Percentiles rank a stretch among this genome's conserved stretches.
These are phyloP conservation scores for Pegea sp. DNA, from an alignment of 23 tunicate species.

Conservation along the genomic window DNA sequence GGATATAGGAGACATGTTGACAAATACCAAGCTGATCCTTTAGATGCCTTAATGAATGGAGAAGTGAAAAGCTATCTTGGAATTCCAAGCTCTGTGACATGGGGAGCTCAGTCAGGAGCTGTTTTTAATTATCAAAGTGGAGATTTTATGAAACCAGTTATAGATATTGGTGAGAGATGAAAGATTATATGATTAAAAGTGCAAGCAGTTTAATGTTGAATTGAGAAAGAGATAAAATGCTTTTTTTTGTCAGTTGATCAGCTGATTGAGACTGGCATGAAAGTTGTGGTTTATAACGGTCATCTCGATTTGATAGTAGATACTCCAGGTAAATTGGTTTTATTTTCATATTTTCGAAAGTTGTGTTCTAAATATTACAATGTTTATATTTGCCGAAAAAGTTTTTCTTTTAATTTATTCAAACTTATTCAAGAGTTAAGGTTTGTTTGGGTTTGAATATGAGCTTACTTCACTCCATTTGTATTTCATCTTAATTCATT, in stretches of 20 bases:
- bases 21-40: conserved; percentile 42
- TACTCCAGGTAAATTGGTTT: conserved; percentile 47
- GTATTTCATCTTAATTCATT: not conserved
- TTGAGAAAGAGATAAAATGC: not conserved
- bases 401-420: too few species aligned
- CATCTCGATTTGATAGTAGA: conserved; percentile 71
- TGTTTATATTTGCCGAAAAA: too few species aligned
- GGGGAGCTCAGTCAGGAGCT: conserved; percentile 68
- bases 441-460: not conserved
- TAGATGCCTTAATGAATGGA: conserved; percentile 35
- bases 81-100: conserved; percentile 48
- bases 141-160: conserved; percentile 85
- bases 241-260: conserved; percentile 24
- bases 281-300: conserved; percentile 78
- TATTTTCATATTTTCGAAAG: not conserved
- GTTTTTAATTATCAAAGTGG: conserved; percentile 49
- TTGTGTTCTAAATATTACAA: not conserved
- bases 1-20: conserved; percentile 27
- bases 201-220: too few species aligned
- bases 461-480: not conserved
- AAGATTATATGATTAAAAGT: too few species aligned
- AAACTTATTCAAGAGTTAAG: not conserved
- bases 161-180: conserved; percentile 28
- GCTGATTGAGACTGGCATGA: conserved; percentile 35
- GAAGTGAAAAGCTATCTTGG: conserved; percentile 38